phyloP scores from a whole-genome alignment of 2,888 invertebrate genomes.

The Stenotaenia linearis region DNA sequence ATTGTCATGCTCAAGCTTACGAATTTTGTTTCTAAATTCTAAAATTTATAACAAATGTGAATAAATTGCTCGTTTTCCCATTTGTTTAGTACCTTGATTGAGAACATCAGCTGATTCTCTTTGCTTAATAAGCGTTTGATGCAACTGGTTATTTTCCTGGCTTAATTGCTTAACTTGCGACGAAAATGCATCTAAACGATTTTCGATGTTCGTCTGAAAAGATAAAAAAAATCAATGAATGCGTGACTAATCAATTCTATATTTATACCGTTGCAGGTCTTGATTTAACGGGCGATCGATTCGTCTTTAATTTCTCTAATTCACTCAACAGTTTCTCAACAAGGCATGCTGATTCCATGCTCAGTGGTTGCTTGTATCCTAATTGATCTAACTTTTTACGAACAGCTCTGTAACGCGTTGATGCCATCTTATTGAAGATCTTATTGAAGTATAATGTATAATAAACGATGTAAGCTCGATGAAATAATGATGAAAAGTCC shows the following conservation, averaged over 20 bases:
- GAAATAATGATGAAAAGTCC: background rate
- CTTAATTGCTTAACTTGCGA: background rate
- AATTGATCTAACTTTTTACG: constrained; percentile 72
- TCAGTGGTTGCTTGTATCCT: constrained; percentile 71
- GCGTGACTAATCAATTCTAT: constrained; percentile 59
- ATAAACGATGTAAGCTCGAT: too few species aligned
- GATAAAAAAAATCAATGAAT: constrained; percentile 38
- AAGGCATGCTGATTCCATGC: constrained; percentile 68
- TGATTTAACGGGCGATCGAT: constrained; percentile 53
- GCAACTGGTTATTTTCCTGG: constrained; percentile 11
- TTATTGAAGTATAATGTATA: too few species aligned
- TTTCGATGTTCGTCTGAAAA: background rate
- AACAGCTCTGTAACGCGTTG: constrained; percentile 49
- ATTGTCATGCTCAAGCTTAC: constrained; percentile 50
- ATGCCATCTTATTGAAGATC: too few species aligned
- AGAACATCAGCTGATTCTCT: background rate
- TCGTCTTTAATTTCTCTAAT: constrained; percentile 53
- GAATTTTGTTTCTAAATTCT: constrained; percentile 59
- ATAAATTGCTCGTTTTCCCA: background rate
- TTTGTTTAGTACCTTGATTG: constrained; percentile 24
- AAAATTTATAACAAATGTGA: constrained; percentile 51
- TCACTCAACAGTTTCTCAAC: constrained; percentile 75
- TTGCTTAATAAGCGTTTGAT: constrained; percentile 12
- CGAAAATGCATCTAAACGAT: background rate
- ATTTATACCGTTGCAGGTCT: constrained; percentile 55